Percentiles rank a stretch among this genome's conserved stretches.
phyloP scores from a whole-genome alignment of 2,888 invertebrate species.

The Sesia bembeciformis region DNA sequence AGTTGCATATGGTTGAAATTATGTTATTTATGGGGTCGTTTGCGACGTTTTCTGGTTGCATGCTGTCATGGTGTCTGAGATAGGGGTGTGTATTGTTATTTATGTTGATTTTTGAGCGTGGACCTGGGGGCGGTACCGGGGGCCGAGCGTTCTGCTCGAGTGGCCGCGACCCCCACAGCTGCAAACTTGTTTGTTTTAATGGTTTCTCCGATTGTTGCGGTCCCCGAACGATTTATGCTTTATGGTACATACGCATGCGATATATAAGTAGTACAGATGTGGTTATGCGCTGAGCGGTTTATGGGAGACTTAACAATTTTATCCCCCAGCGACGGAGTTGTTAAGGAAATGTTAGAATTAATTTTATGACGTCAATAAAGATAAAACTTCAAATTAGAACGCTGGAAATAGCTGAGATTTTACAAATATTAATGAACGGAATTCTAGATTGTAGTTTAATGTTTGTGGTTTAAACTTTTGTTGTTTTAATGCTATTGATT shows the following conservation, averaged over 20 bases:
- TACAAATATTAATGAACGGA: too few relatives aligned
- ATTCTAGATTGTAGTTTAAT: too few relatives aligned
- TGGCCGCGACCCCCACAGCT: conserved; percentile 54
- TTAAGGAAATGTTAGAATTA: conserved; percentile 19
- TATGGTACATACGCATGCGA: conserved; percentile 44
- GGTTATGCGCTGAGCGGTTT: conserved; percentile 27
- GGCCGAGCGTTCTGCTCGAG: conserved; percentile 60
- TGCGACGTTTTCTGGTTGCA: conserved; percentile 10
- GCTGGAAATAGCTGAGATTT: too few relatives aligned
- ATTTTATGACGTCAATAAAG: conserved; percentile 7
- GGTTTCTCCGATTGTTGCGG: conserved; percentile 54
- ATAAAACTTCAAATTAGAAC: not conserved
- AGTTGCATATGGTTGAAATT: not conserved
- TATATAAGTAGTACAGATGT: conserved; percentile 12
- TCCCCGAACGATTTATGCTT: conserved; percentile 29
- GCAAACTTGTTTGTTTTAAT: conserved; percentile 66
- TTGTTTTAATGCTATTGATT: too few relatives aligned
- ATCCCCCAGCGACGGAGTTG: conserved; percentile 6
- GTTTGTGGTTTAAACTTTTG: too few relatives aligned
- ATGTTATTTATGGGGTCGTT: conserved; percentile 10
- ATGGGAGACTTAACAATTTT: conserved; percentile 49
- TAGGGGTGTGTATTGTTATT: conserved; percentile 74
- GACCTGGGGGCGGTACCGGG: conserved; percentile 55
- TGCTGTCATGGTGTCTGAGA: conserved; percentile 58
- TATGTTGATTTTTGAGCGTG: conserved; percentile 71